A percentile compares a stretch with the other conserved stretches of the same genome.
Conservation (phyloP, 2,888 invertebrate genomes). For the Euspilapteryx auroguttella region DNA sequence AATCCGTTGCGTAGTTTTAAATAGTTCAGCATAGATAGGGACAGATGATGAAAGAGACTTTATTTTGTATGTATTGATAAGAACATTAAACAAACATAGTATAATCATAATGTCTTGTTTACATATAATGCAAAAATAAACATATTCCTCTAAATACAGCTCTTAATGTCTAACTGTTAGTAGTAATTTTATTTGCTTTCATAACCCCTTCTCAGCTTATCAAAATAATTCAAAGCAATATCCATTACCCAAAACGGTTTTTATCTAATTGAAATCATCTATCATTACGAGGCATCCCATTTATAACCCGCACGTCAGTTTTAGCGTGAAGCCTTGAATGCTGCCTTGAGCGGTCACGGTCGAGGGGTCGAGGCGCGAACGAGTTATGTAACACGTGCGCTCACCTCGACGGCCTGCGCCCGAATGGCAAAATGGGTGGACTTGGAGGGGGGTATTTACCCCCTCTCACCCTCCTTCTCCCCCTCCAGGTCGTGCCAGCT, state of each 20-base stretch:
- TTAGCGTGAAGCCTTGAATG: slow-evolving; percentile 19
- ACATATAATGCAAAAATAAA: no score
- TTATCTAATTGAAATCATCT: neutral
- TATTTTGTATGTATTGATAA: no score
- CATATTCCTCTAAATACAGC: no score
- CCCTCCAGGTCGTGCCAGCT: slow-evolving; percentile 47
- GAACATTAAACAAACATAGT: no score
- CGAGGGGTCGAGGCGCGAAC: slow-evolving; percentile 21
- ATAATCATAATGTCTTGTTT: no score
- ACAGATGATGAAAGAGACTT: no score
- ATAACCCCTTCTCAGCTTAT: no score
- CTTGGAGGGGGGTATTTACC: slow-evolving; percentile 33
- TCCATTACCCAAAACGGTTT: neutral
- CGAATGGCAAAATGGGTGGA: slow-evolving; percentile 26
- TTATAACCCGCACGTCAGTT: neutral
- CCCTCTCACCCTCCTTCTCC: slow-evolving; percentile 33
- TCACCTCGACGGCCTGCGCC: slow-evolving; percentile 31
- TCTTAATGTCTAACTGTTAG: no score
- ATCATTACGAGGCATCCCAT: neutral
- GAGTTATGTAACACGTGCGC: slow-evolving; percentile 25
- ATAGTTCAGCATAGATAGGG: no score
- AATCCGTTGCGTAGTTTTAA: no score
- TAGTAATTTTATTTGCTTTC: no score
- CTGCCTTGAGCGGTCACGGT: slow-evolving; percentile 39
- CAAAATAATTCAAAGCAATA: slow-evolving; percentile 14